Evolutionary conservation across 2,888 invertebrate genomes (phyloP), one percentile per base, ranked within the genome.

Genomic region (Mesorhabditis belari): DNA sequence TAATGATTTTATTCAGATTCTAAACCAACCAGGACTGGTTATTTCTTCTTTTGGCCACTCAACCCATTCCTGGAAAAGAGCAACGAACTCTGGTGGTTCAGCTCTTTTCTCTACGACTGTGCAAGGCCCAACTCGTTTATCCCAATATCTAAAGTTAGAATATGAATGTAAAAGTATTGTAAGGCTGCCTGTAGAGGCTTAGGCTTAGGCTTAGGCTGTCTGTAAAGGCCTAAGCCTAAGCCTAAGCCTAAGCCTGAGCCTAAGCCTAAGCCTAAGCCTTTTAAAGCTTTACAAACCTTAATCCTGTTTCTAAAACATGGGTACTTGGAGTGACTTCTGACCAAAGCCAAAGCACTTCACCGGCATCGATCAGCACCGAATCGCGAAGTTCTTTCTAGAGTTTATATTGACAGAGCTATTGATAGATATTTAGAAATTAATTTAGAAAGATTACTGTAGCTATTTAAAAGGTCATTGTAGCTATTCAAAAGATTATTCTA

Each of bases 321-420:
- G 69, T 71, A 5, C 63, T 61, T 2, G 67, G 62, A 4, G 64
- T 63, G 24, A 60, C 58, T 50, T 71, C 75, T 4, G 68, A 64
- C 77, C 77, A 77, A 9, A 77, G 44, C 77, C 77, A 77, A 27
- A 76, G 61, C 5, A 55, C 57, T 12, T 60, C 65, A 5, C 76
- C 75, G 49, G 69, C 68, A 54, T 76, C 73, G 23, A 77, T 66
- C 17, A 77, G 27, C 9, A 74, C 62, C 26, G 66, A 67, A 55
- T 74, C 73, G 6, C 56, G 59, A 27, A 67, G 63, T 3, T 26
- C 26, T 3, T 24, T 62, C 29, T 27, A 56, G 29, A 35, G 12
- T 35, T 35, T 35, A n/a, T 9, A 35, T 35, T 35, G n/a, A n/a
- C n/a, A n/a, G n/a, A n/a, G n/a, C n/a, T n/a, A n/a, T n/a, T n/a